phyloP scores from a whole-genome alignment of 1,140 invertebrate species.

The Drosophila arizonae region DNA sequence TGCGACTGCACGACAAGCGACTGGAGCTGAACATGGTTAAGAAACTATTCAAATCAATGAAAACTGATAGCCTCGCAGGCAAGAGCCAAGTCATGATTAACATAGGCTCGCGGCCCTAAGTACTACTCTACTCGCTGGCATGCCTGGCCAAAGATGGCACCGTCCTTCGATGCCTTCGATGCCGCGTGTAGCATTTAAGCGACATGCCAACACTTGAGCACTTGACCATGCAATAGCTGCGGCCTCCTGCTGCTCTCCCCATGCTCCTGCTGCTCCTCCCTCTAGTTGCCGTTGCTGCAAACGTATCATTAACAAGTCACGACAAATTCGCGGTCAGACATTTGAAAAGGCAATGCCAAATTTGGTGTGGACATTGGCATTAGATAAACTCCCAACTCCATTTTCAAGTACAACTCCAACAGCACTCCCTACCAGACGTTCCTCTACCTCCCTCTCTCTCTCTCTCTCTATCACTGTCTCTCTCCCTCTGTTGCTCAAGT shows the following conservation, averaged over 20 bases:
- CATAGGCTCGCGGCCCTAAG: slow-evolving; percentile 51
- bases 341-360: slow-evolving; percentile 74
- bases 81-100: slow-evolving; percentile 64
- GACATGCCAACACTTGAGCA: slow-evolving; percentile 79
- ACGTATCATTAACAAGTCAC: slow-evolving; percentile 81
- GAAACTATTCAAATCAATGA: slow-evolving; percentile 77
- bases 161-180: slow-evolving; percentile 13
- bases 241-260: too few relatives aligned
- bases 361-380: slow-evolving; percentile 72
- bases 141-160: slow-evolving; percentile 69
- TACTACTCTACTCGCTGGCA: slow-evolving; percentile 14
- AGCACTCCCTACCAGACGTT: not conserved
- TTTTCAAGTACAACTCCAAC: slow-evolving; percentile 25
- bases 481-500: slow-evolving; percentile 34
- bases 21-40: slow-evolving; percentile 18
- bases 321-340: slow-evolving; percentile 74
- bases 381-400: slow-evolving; percentile 64
- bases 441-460: not conserved
- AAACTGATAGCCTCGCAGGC: slow-evolving; percentile 71
- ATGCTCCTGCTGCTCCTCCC: too few relatives aligned
- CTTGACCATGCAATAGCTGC: slow-evolving; percentile 36
- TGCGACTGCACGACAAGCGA: slow-evolving; percentile 1
- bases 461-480: not conserved
- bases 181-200: slow-evolving; percentile 68
- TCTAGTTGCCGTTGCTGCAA: slow-evolving; percentile 15